Conservation (phyloP, 2,888 invertebrate species). For the Aethes cnicana region DNA sequence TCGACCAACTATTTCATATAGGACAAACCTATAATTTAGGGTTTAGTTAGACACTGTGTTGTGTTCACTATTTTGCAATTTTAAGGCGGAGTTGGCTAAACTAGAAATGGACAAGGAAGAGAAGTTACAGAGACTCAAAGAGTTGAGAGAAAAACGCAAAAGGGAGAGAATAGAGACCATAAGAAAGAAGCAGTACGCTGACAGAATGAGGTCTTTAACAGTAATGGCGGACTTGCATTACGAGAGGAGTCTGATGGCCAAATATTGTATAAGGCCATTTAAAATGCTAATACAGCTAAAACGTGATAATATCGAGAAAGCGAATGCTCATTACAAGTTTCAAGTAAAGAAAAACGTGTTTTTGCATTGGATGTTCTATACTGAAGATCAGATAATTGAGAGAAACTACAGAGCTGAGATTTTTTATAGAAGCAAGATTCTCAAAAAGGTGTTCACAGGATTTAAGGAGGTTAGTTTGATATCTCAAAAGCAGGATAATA, state of each 20-base stretch:
- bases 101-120: constrained; percentile 84
- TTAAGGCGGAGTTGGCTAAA: constrained; percentile 72
- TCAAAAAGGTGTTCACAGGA: constrained; percentile 64
- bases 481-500: no score
- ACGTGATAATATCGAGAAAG: constrained; percentile 66
- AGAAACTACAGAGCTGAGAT: constrained; percentile 82
- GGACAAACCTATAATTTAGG: no score
- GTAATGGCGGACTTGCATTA: constrained; percentile 80
- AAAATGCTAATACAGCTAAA: constrained; percentile 58
- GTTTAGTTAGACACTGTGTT: no score
- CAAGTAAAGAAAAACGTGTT: constrained; percentile 76
- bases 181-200: constrained; percentile 79
- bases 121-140: constrained; percentile 81
- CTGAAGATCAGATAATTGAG: constrained; percentile 72
- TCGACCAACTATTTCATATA: no score
- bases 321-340: constrained; percentile 70
- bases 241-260: constrained; percentile 62
- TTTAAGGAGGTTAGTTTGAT: constrained; percentile 75
- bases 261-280: constrained; percentile 67
- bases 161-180: constrained; percentile 84
- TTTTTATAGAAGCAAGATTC: constrained; percentile 74
- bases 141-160: constrained; percentile 83
- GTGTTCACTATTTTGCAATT: constrained; percentile 16
- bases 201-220: constrained; percentile 66
- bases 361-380: constrained; percentile 77